These are phyloP conservation scores for Oscheius onirici DNA, from an alignment of 2,888 invertebrate species.

Conservation along the genomic window DNA sequence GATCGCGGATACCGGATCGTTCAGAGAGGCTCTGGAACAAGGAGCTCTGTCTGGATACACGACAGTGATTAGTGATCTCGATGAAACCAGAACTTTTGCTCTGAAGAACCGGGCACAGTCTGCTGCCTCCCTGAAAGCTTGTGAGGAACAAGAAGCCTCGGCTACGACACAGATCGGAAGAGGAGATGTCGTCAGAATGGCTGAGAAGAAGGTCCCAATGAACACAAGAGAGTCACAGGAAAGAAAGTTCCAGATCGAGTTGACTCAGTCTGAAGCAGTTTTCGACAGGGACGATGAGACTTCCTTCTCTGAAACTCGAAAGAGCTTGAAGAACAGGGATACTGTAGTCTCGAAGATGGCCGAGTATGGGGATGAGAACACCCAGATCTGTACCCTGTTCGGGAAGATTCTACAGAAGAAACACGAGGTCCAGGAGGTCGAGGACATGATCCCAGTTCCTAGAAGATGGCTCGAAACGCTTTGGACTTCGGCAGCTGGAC, in stretches of 20 bases:
- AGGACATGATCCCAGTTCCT: conserved; percentile 37
- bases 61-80: conserved; percentile 41
- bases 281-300: conserved; percentile 43
- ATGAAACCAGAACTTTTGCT: conserved; percentile 36
- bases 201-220: conserved; percentile 26
- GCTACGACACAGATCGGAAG: conserved; percentile 42
- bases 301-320: conserved; percentile 41
- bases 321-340: conserved; percentile 37
- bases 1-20: conserved; percentile 3
- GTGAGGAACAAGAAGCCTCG: conserved; percentile 35
- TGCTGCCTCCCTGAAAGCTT: conserved; percentile 39
- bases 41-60: conserved; percentile 39
- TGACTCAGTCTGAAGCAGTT: conserved; percentile 47
- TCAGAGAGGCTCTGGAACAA: conserved; percentile 40
- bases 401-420: conserved; percentile 54
- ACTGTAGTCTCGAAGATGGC: conserved; percentile 36
- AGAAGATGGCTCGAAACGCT: conserved; percentile 55
- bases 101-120: conserved; percentile 37
- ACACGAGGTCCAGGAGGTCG: conserved; percentile 50
- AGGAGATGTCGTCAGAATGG: conserved; percentile 40
- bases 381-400: conserved; percentile 49
- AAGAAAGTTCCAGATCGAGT: conserved; percentile 48
- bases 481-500: conserved; percentile 38
- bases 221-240: conserved; percentile 47
- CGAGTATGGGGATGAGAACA: conserved; percentile 52